phyloP scores from a whole-genome alignment of 2,113 vertebrate species.

The Perognathus longimembris region DNA sequence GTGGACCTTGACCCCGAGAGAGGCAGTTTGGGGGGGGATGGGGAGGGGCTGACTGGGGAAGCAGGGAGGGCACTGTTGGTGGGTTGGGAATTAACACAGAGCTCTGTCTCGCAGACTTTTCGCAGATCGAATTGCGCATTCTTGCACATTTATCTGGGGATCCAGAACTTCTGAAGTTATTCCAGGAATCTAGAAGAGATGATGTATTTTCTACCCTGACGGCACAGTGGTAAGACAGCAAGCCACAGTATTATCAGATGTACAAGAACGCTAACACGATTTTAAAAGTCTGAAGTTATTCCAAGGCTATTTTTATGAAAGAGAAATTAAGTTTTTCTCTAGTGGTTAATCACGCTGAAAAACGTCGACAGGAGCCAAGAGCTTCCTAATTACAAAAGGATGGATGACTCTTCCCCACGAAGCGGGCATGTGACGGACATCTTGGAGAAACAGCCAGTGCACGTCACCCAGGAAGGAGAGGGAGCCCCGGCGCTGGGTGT shows the following conservation, averaged over 20 bases:
- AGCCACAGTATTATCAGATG: conserved; percentile 25
- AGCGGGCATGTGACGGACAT: neutral
- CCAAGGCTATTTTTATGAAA: conserved; percentile 31
- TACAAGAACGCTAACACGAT: neutral
- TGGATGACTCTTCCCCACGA: neutral
- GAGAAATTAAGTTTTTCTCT: conserved; percentile 43
- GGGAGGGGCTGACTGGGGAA: too few species aligned
- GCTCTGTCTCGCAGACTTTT: conserved; percentile 90
- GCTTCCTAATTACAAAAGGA: conserved; percentile 18
- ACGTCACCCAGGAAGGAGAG: neutral
- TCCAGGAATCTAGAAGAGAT: conserved; percentile 87
- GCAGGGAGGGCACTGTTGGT: too few species aligned
- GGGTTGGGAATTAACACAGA: neutral
- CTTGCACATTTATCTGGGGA: conserved; percentile 95
- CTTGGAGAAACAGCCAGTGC: neutral
- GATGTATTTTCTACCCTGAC: conserved; percentile 93
- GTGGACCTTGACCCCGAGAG: too few species aligned
- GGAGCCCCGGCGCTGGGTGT: neutral
- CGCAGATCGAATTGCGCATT: conserved; percentile 95
- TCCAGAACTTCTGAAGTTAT: conserved; percentile 92
- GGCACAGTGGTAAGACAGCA: conserved; percentile 91
- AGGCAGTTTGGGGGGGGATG: neutral
- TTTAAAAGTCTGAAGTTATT: conserved; percentile 42
- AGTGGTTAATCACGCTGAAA: conserved; percentile 53
- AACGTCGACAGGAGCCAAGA: neutral